Evolutionary conservation across 2,888 invertebrate species (phyloP).

Genomic region (Plutella xylostella): DNA sequence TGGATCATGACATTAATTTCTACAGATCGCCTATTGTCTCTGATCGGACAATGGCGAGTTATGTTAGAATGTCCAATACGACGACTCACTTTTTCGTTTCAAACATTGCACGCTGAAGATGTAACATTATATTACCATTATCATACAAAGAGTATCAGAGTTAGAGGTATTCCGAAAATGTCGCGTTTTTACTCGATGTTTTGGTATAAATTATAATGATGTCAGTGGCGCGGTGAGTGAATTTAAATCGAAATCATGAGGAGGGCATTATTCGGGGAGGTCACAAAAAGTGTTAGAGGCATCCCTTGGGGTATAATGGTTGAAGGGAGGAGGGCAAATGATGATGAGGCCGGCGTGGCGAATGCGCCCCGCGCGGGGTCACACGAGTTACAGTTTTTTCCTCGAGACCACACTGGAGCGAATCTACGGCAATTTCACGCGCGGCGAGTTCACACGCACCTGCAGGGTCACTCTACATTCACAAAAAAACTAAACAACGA

Average conservation of each 20-base stretch:
- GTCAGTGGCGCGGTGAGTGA: background rate
- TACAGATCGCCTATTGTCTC: conserved; percentile 44
- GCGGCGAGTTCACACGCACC: conserved; percentile 58
- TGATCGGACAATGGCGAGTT: conserved; percentile 28
- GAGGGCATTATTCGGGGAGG: conserved; percentile 1
- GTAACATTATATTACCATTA: conserved; percentile 15
- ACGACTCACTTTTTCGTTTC: conserved; percentile 17
- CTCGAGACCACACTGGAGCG: conserved; percentile 62
- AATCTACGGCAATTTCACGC: conserved; percentile 65
- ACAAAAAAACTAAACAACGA: no score
- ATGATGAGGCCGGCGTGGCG: conserved; percentile 53
- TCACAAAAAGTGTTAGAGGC: conserved; percentile 3
- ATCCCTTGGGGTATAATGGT: conserved; percentile 1
- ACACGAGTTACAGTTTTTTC: conserved; percentile 49
- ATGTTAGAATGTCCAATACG: conserved; percentile 20
- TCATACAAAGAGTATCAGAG: conserved; percentile 20
- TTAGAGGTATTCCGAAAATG: background rate
- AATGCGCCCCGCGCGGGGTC: conserved; percentile 49
- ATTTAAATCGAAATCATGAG: background rate
- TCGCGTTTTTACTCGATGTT: background rate
- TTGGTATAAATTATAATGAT: background rate
- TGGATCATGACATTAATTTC: conserved; percentile 37
- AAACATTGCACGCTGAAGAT: conserved; percentile 6
- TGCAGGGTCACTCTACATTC: no score
- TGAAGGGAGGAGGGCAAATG: conserved; percentile 40